Evolutionary conservation across 1,140 invertebrate genomes (phyloP).

Genomic region (Nebria ingens): DNA sequence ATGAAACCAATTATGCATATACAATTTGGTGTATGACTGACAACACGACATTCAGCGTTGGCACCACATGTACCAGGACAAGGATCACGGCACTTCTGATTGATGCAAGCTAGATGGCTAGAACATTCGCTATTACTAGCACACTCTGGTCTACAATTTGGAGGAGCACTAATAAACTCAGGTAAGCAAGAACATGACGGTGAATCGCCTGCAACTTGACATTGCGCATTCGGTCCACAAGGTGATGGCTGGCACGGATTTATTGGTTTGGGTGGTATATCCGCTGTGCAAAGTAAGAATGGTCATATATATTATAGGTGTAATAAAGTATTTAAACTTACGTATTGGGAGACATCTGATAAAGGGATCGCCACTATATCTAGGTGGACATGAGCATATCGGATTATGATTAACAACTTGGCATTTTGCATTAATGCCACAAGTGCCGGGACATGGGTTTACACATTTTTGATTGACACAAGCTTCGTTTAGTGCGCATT

Average conservation of each 20-base stretch:
- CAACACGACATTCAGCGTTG: conserved; percentile 71
- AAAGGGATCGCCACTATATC: conserved; percentile 63
- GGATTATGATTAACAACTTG: conserved; percentile 66
- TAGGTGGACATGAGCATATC: conserved; percentile 56
- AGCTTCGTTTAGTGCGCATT: conserved; percentile 52
- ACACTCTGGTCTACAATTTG: conserved; percentile 70
- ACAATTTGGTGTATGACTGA: conserved; percentile 74
- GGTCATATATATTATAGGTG: not conserved
- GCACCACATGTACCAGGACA: conserved; percentile 68
- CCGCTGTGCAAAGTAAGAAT: not conserved
- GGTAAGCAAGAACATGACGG: conserved; percentile 71
- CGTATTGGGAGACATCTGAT: conserved; percentile 33
- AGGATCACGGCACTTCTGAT: conserved; percentile 75
- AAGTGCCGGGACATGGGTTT: conserved; percentile 56
- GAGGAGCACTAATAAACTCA: conserved; percentile 73
- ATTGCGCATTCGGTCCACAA: conserved; percentile 70
- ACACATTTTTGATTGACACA: conserved; percentile 60
- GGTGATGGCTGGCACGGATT: conserved; percentile 73
- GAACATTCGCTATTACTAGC: conserved; percentile 70
- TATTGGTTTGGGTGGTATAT: conserved; percentile 10
- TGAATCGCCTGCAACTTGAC: conserved; percentile 62
- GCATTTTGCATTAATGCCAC: conserved; percentile 49
- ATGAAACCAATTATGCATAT: conserved; percentile 61
- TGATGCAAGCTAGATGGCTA: conserved; percentile 62
- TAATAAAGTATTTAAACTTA: conserved; percentile 26